Base-by-base conservation (phyloP, 2,797 vertebrate genomes). In the Sebastiscus albofasciatus region DNA sequence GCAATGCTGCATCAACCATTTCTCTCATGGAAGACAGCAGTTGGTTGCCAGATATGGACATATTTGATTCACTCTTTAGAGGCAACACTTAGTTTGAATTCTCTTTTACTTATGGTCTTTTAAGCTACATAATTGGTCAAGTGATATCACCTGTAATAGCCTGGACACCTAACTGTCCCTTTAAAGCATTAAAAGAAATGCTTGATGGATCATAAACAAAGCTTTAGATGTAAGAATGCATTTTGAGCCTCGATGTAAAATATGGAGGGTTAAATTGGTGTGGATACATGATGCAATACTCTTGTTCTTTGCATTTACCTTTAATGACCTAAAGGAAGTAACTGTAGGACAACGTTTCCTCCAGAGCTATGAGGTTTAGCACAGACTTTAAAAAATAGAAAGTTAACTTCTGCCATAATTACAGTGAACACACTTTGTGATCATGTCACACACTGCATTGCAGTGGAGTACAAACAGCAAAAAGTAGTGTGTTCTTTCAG, bases 401-500 rank as follows among this genome's bases (percentile, higher is more conserved):
- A 71, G 8, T 24, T 58, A 22, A 68, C 14, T 34, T 55, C 7
- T 69, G 14, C 29, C 16, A 64, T 29, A 33, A 33, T 52, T 54
- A n/a, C 26, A 79, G 12, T 67, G 11, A 83, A 72, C 39, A 70
- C 29, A 33, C 13, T 27, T 2, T 64, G 31, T 58, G 29, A 61
- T 79, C 56, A 54, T 72, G 71, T 74, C 72, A 73, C 31, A 78
- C 69, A 22, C 27, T 61, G 66, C 49, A 59, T 34, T 42, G 31
- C 75, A 67, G 14, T 24, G 5, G 49, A 52, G 66, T 84, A 80
- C 70, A 84, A 87, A 83, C 71, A 82, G 52, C 72, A 65, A 64
- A 64, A 88, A 89, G 61, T 55, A 84, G 36, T 82, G 52, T 78
- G 76, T 80, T 87, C 73, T 85, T 84, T 86, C 84, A 82, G 82